phyloP scores from a whole-genome alignment of 2,113 vertebrate species.

The Fregata magnificens region DNA sequence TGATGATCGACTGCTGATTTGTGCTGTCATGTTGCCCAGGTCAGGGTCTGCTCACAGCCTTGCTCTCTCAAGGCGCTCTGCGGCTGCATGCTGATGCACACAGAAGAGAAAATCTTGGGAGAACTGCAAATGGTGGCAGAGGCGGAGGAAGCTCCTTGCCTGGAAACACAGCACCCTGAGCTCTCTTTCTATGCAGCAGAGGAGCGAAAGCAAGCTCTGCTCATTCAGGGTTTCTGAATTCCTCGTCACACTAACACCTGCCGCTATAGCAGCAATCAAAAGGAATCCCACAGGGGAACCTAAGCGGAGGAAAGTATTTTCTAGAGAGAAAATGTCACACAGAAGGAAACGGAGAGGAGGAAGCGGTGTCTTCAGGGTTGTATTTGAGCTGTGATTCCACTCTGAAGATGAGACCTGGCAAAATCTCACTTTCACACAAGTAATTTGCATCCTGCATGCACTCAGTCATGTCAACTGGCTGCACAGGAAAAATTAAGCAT shows the following conservation, averaged over 20 bases:
- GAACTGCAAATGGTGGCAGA: background rate
- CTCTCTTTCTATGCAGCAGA: fast-evolving
- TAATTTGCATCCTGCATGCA: background rate
- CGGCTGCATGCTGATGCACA: background rate
- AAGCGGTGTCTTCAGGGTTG: background rate
- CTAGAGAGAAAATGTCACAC: background rate
- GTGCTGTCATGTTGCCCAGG: fast-evolving
- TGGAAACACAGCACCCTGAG: background rate
- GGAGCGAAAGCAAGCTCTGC: background rate
- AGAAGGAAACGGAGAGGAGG: background rate
- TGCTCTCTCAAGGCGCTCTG: fast-evolving
- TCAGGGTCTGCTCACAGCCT: background rate
- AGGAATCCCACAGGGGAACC: background rate
- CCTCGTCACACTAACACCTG: background rate
- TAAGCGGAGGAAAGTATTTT: background rate
- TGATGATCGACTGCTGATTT: background rate
- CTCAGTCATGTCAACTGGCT: background rate
- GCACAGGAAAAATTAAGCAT: background rate
- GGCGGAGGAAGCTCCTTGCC: fast-evolving
- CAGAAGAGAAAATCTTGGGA: background rate
- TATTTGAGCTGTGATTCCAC: background rate
- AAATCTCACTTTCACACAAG: background rate
- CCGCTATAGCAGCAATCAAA: background rate
- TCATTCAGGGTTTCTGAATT: background rate
- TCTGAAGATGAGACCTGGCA: background rate